Base-by-base conservation (phyloP, 2,797 vertebrate genomes). In the Adelosebastes latens region DNA sequence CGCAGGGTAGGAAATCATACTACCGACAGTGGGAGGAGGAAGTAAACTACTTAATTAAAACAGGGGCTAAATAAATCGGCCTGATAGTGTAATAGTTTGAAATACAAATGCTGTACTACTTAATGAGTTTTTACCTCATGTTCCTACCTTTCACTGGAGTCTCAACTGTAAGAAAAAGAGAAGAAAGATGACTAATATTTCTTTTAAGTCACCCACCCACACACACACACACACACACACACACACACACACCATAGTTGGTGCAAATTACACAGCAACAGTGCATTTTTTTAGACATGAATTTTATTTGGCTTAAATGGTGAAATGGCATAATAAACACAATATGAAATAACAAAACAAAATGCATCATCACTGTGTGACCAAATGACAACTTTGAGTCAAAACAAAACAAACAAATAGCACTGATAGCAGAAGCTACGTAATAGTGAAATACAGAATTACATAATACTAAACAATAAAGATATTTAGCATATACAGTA, bases 1-100 rank as follows among this genome's bases (percentile, higher is more conserved):
- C 89, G 75, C 89, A 88, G 75, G 32, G 80, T 78, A 20, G 85
- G 89, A 91, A 90, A 73, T 91, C 49, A 71, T 83, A 88, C 77
- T 86, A 88, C 79, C n/a, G 77, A 79, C 55, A 31, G 92, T 89
- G 85, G 88, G 89, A 87, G 86, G 25, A 79, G 87, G 79, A 89
- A 80, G 82, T 75, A 42, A 72, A 69, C 66, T 4, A 24, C 11
- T 79, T 62, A 9, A 53, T 75, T 56, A 61, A 80, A 18, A 53
- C 13, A 79, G 32, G 8, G 39, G 56, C 65, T 75, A 59, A 80
- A 83, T 27, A 75, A 58, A 72, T 49, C 4, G 46, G 46, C 46
- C 2, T 29, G 16, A 59, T 8, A 8, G n/a, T 25, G 25, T 53
- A 18, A 66, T 2, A 39, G n/a, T 61, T 32, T 67, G 11, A 58